Conservation (phyloP, 2,888 invertebrate species). For the Calliphora vomitoria region DNA sequence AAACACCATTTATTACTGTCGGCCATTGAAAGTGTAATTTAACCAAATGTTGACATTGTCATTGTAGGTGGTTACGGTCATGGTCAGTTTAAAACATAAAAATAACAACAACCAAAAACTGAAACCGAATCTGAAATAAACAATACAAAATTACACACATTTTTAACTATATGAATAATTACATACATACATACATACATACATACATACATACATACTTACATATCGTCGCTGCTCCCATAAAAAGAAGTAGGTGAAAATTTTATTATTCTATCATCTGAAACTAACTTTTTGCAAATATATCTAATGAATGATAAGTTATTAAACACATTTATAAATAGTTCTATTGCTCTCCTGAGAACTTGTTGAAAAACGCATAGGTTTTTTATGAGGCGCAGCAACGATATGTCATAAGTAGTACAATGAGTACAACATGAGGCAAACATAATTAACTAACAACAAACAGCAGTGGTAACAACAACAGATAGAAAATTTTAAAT, state of each 20-base stretch:
- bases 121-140: conserved; percentile 13
- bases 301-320: no score
- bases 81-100: conserved; percentile 55
- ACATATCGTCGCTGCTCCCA: no score
- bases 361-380: no score
- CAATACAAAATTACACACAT: neutral
- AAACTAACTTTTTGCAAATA: no score
- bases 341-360: no score
- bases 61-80: conserved; percentile 59
- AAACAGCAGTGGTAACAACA: conserved; percentile 25
- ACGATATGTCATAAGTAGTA: neutral
- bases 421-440: conserved; percentile 22
- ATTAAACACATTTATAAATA: no score
- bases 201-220: no score
- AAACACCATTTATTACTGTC: conserved; percentile 51
- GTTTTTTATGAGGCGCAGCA: no score
- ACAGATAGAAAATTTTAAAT: conserved; percentile 15
- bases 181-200: no score
- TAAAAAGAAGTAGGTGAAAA: no score
- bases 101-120: conserved; percentile 7
- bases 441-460: conserved; percentile 58
- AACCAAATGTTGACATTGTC: conserved; percentile 65
- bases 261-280: no score
- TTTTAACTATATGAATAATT: neutral
- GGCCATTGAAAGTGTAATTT: conserved; percentile 57